A percentile compares a stretch with the other conserved stretches of the same genome.
phyloP scores from a whole-genome alignment of 53 echinoderm and acorn worm genomes.

The Hippasteria phrygiana region DNA sequence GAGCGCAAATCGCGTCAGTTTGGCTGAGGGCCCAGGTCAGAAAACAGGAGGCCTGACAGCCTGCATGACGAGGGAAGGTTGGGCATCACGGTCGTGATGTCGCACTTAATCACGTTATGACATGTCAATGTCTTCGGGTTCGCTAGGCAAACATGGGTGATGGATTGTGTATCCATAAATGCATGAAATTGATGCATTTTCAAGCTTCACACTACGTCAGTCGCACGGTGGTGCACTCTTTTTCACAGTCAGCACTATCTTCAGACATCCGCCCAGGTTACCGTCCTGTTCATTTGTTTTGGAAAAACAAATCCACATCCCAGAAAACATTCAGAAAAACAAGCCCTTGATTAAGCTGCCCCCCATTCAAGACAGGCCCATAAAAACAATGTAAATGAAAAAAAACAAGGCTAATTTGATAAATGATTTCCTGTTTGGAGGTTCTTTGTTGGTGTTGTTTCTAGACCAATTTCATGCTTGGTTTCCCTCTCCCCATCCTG shows the following conservation, averaged over 20 bases:
- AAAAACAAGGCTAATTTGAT: conserved; percentile 50
- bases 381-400: not conserved
- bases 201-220: conserved; percentile 44
- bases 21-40: conserved; percentile 55
- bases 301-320: conserved; percentile 5
- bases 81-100: conserved; percentile 64
- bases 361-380: not conserved
- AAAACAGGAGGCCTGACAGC: conserved; percentile 49
- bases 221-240: conserved; percentile 48
- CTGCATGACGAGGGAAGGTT: conserved; percentile 39
- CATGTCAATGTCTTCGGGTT: conserved; percentile 66
- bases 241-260: not conserved
- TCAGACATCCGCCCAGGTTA: not conserved
- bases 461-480: conserved; percentile 71
- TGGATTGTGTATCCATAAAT: conserved; percentile 73
- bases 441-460: conserved; percentile 13
- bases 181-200: conserved; percentile 76
- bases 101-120: conserved; percentile 75
- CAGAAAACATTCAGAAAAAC: not conserved
- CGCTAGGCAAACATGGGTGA: conserved; percentile 58
- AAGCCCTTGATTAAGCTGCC: not conserved
- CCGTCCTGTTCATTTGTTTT: not conserved
- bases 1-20: conserved; percentile 59
- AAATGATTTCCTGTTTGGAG: conserved; percentile 49
- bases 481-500: conserved; percentile 11